phyloP scores from a whole-genome alignment of 2,797 vertebrate species.

The Amblyraja radiata region DNA sequence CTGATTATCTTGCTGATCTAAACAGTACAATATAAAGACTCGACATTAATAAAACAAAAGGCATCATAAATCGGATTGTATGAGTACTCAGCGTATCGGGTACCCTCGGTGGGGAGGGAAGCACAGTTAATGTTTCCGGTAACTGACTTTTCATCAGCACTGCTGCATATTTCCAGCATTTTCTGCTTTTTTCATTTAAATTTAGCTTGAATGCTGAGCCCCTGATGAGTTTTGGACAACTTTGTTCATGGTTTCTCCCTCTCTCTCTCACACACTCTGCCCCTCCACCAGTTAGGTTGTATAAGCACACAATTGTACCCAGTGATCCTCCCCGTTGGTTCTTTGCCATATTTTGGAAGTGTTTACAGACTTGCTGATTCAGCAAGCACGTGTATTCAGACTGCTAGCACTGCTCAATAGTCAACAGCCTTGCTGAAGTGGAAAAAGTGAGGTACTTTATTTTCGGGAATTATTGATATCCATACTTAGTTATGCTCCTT shows the following conservation, averaged over 20 bases:
- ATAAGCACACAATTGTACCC: constrained; percentile 40
- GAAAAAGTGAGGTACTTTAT: neutral
- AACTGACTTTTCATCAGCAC: too few relatives aligned
- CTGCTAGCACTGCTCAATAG: neutral
- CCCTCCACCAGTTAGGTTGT: neutral
- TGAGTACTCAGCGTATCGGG: too few relatives aligned
- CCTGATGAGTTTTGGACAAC: neutral
- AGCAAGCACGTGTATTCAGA: constrained; percentile 27
- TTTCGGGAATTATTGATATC: too few relatives aligned
- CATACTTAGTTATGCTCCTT: neutral
- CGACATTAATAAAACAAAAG: neutral
- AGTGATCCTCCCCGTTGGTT: constrained; percentile 39
- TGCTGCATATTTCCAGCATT: too few relatives aligned
- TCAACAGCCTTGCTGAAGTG: neutral
- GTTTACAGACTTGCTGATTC: constrained; percentile 41
- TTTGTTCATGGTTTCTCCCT: constrained; percentile 15
- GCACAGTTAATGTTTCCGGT: too few relatives aligned
- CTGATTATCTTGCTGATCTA: neutral
- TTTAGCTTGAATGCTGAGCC: too few relatives aligned
- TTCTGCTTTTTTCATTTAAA: too few relatives aligned
- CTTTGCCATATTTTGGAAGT: constrained; percentile 35
- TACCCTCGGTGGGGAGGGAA: too few relatives aligned
- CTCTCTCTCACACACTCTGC: too few relatives aligned
- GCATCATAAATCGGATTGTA: too few relatives aligned
- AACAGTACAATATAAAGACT: neutral